A percentile compares a stretch with the other conserved stretches of the same genome.
Evolutionary conservation across 2,113 vertebrate species (phyloP).

Genomic region (Laterallus jamaicensis): DNA sequence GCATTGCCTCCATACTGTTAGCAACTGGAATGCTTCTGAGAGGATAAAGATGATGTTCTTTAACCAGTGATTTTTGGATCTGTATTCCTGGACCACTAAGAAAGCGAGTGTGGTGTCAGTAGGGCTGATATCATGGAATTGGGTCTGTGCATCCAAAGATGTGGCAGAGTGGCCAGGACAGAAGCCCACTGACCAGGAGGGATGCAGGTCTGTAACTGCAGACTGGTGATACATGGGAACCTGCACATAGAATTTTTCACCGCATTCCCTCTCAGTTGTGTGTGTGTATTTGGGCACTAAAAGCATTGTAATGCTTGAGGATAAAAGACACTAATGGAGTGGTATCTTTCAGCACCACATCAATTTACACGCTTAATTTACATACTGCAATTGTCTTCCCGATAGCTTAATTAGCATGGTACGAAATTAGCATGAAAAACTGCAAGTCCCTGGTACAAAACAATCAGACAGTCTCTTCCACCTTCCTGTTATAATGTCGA

Average conservation of each 20-base stretch:
- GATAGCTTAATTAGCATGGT: constrained; percentile 39
- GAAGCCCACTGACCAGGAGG: not conserved
- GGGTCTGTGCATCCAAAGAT: not conserved
- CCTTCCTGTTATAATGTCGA: not conserved
- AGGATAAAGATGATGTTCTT: not conserved
- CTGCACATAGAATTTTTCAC: not conserved
- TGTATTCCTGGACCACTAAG: not conserved
- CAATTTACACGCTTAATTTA: constrained; percentile 62
- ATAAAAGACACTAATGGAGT: constrained; percentile 47
- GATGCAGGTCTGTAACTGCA: not conserved
- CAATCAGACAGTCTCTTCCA: not conserved
- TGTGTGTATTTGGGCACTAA: not conserved
- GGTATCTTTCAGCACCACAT: constrained; percentile 59
- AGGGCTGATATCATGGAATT: not conserved
- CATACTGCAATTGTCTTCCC: constrained; percentile 45
- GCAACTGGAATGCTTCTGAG: not conserved
- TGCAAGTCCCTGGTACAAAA: constrained; percentile 50
- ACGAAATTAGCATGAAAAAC: constrained; percentile 52
- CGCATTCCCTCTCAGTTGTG: not conserved
- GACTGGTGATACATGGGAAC: not conserved
- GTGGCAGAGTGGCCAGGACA: not conserved
- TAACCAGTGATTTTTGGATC: not conserved
- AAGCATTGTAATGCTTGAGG: constrained; percentile 2
- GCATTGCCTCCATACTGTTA: not conserved
- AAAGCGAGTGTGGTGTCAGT: not conserved